Conservation (phyloP, 2,888 invertebrate species). For the Cheilosia vulpina region DNA sequence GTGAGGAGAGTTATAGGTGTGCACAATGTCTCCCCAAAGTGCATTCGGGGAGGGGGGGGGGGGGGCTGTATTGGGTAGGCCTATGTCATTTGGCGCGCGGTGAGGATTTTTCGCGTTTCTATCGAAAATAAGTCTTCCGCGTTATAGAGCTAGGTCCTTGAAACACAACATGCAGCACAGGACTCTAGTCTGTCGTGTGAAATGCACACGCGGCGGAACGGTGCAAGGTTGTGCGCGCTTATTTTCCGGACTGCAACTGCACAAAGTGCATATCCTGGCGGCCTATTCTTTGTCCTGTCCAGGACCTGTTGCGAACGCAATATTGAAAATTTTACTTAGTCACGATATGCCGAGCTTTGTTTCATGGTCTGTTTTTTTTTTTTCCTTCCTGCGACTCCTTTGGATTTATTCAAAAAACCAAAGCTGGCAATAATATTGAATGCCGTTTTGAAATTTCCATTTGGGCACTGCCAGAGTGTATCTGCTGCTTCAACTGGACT, state of each 20-base stretch:
- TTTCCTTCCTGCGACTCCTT: not conserved
- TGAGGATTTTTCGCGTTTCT: constrained; percentile 74
- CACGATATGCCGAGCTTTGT: constrained; percentile 55
- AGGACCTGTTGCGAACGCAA: constrained; percentile 72
- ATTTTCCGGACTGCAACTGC: constrained; percentile 70
- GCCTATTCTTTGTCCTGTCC: constrained; percentile 39
- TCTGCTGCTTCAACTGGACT: not conserved
- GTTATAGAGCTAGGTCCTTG: constrained; percentile 28
- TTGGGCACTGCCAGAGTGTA: constrained; percentile 23
- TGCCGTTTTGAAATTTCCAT: constrained; percentile 57
- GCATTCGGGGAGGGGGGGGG: too few relatives aligned
- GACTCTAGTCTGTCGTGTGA: constrained; percentile 52
- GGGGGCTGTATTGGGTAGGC: constrained; percentile 26
- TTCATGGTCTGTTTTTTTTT: constrained; percentile 7
- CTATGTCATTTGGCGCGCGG: constrained; percentile 39
- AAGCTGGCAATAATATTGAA: constrained; percentile 57
- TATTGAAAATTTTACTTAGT: constrained; percentile 72
- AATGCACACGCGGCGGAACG: constrained; percentile 68
- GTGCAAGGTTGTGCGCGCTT: constrained; percentile 63
- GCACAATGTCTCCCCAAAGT: constrained; percentile 50
- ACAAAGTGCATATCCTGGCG: constrained; percentile 69
- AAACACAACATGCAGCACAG: constrained; percentile 15
- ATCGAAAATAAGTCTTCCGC: constrained; percentile 75
- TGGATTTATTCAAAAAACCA: constrained; percentile 57
- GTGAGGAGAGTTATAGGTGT: constrained; percentile 75